Base-by-base conservation (phyloP, 2,797 vertebrate species). In the Trematomus bernacchii region DNA sequence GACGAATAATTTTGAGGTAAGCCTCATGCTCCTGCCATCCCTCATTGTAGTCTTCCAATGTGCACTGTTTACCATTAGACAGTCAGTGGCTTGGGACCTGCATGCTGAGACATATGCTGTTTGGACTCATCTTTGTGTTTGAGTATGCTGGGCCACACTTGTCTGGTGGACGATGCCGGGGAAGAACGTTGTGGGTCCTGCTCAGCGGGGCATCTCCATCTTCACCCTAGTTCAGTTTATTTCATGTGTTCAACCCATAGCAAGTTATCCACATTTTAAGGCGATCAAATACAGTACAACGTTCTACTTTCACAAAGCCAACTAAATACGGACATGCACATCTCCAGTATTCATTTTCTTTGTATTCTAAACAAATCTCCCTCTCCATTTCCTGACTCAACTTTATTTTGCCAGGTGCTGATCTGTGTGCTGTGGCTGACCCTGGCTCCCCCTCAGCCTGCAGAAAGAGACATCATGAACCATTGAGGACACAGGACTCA, bases 61-160 rank as follows among this genome's bases (percentile, higher is more conserved):
- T 15, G 68, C 84, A 0, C 54, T 87, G 53, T 69, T 81, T 73
- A 90, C 88, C 73, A 86, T 90, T 57, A 83, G 84, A 18, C 83
- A 60, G 21, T 85, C 85, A 7, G 61, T 42, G 0, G 30, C 82
- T 10, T 88, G 85, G 83, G 91, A 37, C 87, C 42, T 91, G 89
- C 76, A 83, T 83, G 81, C 60, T 90, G 42, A 89, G 91, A 57
- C 88, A 90, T 63, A 87, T 83, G 3, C 64, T 90, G 46, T 88
- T 90, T 58, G 86, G 91, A 43, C 80, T 91, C 63, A 90, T 90
- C 75, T 91, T 88, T 65, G 86, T 88, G 42, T 62, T 87, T 84
- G 66, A 91, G 86, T 66, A 77, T 93, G 71, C 87, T 94, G 64
- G 89, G 90, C 80, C 74, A 82, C 64, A 91, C 89, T 1, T 80